phyloP scores from a whole-genome alignment of 2,113 vertebrate species.

The Azemiops feae region DNA sequence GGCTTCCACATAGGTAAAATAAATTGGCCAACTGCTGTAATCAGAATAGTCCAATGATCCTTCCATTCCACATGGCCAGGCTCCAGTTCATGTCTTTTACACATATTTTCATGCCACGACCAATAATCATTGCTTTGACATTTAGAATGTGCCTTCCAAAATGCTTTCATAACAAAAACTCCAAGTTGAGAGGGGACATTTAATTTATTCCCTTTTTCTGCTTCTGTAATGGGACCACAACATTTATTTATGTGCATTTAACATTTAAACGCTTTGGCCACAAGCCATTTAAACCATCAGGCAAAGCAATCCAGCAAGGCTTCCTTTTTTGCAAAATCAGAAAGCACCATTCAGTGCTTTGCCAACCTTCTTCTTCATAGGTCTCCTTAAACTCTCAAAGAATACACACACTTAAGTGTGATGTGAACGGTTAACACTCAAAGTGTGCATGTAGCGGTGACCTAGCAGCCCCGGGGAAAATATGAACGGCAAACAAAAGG shows the following conservation, averaged over 20 bases:
- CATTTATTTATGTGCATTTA: not conserved
- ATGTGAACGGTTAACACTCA: constrained; percentile 6
- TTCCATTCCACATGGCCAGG: not conserved
- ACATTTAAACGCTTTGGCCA: not conserved
- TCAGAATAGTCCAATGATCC: too few species aligned
- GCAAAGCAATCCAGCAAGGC: not conserved
- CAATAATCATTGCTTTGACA: not conserved
- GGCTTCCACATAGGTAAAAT: not conserved
- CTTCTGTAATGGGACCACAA: not conserved
- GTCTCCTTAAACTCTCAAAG: not conserved
- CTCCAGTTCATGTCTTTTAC: not conserved
- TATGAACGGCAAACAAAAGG: not conserved
- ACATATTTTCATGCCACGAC: fast-evolving
- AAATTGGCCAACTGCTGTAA: not conserved
- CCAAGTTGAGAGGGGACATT: not conserved
- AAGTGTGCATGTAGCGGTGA: not conserved
- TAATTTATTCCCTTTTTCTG: constrained; percentile 22
- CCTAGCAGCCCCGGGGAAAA: not conserved
- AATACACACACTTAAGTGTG: not conserved
- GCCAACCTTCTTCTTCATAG: not conserved
- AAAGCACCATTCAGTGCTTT: not conserved
- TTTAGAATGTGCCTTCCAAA: not conserved
- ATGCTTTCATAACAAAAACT: constrained; percentile 9
- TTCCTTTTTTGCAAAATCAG: not conserved
- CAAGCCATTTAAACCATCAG: not conserved